Base-by-base conservation (phyloP, 2,797 vertebrate genomes). In the Sebastes miniatus region DNA sequence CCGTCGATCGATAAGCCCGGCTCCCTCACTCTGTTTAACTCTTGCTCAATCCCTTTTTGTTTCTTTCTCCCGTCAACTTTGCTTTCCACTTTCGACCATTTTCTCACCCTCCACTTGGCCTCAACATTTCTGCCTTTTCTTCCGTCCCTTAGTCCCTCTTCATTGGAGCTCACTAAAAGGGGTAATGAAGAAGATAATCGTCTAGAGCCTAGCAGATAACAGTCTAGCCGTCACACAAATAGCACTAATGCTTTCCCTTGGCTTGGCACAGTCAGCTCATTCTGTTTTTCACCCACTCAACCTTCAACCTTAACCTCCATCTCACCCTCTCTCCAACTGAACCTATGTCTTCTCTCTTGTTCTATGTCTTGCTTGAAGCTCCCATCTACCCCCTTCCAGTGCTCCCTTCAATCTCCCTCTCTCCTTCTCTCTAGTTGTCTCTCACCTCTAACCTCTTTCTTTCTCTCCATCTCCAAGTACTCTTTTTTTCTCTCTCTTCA, bases 381-480 rank as follows among this genome's bases (percentile, higher is more conserved):
- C 65, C 65, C 31, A 47, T 83, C 76, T 73, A 88, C 78, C 77
- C 84, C 84, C 85, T 86, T 79, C 69, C 83, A 80, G 76, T 25
- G 80, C 69, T 76, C 80, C 78, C 72, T 86, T 83, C 79, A 86
- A 50, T 86, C 76, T 84, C 65, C 47, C 57, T 50, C 66, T 84
- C 80, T 68, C 77, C 81, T 87, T 83, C 86, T 77, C 86, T 83
- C 82, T 83, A 62, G 87, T 78, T 66, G 82, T 89, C 87, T 63
- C 69, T 92, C 86, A 91, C 90, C 88, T 93, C 87, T 92, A 89
- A 93, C 90, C 90, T 67, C 76, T 50, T 80, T 85, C 83, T 91
- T 89, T 88, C 78, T 86, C 72, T 79, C 34, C 69, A 82, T 90
- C 69, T 74, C 82, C 72, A 80, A 91, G 82, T 69, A 57, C 79